Conservation (phyloP, 2,113 vertebrate species). For the Pycnonotus jocosus region DNA sequence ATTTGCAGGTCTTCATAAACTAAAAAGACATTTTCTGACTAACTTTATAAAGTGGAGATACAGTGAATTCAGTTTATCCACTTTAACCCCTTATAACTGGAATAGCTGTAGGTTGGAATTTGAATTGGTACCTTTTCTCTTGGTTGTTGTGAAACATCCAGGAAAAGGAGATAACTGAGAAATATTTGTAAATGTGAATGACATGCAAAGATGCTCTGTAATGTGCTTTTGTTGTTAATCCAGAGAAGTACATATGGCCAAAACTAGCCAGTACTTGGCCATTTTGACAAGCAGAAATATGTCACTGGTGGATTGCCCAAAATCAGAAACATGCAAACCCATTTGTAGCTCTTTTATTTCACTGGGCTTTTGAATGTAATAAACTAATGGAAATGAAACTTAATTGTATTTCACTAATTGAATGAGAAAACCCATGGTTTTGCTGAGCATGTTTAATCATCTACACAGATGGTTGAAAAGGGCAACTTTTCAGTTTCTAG, state of each 20-base stretch:
- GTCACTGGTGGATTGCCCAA: neutral
- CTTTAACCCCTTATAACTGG: neutral
- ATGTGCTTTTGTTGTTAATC: neutral
- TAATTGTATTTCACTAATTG: neutral
- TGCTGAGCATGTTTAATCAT: neutral
- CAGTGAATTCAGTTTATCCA: neutral
- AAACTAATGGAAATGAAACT: neutral
- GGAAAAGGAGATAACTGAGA: neutral
- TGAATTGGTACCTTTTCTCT: neutral
- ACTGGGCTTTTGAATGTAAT: neutral
- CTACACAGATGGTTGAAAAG: neutral
- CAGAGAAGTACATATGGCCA: neutral
- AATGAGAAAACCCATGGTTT: neutral
- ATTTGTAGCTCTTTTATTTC: neutral
- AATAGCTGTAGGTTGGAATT: neutral
- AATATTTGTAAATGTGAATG: neutral
- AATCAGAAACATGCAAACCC: neutral
- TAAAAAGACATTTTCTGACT: neutral
- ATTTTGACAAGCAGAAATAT: neutral
- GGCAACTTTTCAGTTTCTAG: neutral
- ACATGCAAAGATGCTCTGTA: neutral
- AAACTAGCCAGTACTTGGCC: neutral
- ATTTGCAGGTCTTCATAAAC: neutral
- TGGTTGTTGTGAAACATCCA: neutral
- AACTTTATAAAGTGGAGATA: neutral